Percentiles rank a stretch among this genome's conserved stretches.
These are phyloP conservation scores for Drosophila demipolita DNA, from an alignment of 2,888 invertebrate species.

Conservation along the genomic window DNA sequence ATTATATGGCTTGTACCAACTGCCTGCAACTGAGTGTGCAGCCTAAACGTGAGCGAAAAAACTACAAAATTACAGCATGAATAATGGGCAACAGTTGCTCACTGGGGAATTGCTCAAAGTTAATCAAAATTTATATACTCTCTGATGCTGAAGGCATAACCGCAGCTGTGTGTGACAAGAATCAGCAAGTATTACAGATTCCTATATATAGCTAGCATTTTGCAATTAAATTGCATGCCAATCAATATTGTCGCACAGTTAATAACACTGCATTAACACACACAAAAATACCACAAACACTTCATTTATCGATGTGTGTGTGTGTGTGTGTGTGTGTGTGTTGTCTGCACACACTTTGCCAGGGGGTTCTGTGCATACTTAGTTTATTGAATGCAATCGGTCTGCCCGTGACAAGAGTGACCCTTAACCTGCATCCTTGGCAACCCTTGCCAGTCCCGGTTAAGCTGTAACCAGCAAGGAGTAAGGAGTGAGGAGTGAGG, in stretches of 20 bases:
- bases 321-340: no score
- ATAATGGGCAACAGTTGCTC: background rate
- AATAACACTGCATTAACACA: background rate
- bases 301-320: slow-evolving; percentile 1
- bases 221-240: background rate
- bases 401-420: slow-evolving; percentile 21
- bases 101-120: background rate
- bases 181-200: background rate
- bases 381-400: slow-evolving; percentile 15
- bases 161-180: background rate
- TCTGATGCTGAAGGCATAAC: background rate
- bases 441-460: slow-evolving; percentile 3
- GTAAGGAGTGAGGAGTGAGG: no score
- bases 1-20: slow-evolving; percentile 1
- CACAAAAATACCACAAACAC: background rate
- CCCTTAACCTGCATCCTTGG: slow-evolving; percentile 26
- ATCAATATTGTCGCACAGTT: background rate
- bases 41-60: background rate
- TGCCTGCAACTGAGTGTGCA: background rate
- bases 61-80: background rate
- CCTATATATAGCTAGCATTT: no score
- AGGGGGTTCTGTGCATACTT: background rate
- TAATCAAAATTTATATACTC: background rate
- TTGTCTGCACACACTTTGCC: background rate
- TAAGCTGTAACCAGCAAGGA: background rate